Conservation (phyloP, 2,797 vertebrate genomes). For the Tarsius wallacei region DNA sequence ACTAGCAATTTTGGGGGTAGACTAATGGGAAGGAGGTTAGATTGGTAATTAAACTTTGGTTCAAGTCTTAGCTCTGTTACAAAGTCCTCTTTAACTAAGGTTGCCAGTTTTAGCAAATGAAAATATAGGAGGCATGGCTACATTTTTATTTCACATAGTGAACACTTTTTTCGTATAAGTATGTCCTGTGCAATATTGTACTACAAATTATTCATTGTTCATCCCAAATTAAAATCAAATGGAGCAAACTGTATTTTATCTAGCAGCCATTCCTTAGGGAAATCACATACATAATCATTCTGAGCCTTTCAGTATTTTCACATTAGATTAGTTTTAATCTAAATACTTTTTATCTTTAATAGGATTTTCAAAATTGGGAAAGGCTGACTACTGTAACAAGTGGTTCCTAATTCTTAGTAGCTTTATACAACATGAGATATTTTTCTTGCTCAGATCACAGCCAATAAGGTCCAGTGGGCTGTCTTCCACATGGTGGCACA, state of each 20-base stretch:
- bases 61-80: not conserved
- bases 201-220: constrained; percentile 1
- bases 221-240: constrained; percentile 56
- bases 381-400: not conserved
- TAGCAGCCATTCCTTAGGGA: not conserved
- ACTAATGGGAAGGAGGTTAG: not conserved
- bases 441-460: not conserved
- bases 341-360: not conserved
- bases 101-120: not conserved
- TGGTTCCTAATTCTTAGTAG: not conserved
- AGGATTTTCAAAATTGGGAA: not conserved
- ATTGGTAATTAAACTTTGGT: constrained; percentile 24
- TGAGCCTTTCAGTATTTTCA: not conserved
- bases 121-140: not conserved
- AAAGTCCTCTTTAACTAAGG: not conserved
- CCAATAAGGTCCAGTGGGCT: not conserved
- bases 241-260: not conserved
- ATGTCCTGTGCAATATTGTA: not conserved
- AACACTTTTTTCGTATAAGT: not conserved
- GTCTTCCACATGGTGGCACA: not conserved
- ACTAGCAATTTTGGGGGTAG: not conserved
- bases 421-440: not conserved
- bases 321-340: constrained; percentile 23
- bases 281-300: not conserved
- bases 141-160: constrained; percentile 37